Percentiles rank a stretch among this genome's conserved stretches.
These are phyloP conservation scores for Serilophus lunatus DNA, from an alignment of 2,113 vertebrate genomes.

Conservation along the genomic window DNA sequence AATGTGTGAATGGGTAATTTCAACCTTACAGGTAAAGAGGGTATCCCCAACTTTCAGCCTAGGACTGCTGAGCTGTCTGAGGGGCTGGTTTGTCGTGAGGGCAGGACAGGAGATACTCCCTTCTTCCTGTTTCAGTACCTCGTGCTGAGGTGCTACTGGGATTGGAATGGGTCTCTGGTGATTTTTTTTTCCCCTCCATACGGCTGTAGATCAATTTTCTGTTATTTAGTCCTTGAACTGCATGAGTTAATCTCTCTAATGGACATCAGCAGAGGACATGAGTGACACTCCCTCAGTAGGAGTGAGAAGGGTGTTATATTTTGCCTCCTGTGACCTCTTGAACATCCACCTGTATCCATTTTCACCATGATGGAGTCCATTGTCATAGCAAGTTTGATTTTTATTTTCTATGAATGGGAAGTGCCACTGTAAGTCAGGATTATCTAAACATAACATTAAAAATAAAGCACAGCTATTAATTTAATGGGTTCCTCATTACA, in stretches of 20 bases:
- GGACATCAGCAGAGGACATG: background rate
- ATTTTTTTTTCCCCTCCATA: too few relatives aligned
- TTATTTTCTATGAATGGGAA: conserved; percentile 33
- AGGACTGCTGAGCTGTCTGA: rapidly evolving
- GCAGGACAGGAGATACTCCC: background rate
- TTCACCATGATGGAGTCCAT: background rate
- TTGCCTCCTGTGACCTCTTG: background rate
- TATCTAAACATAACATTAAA: conserved; percentile 71
- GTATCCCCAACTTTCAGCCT: background rate
- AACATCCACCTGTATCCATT: background rate
- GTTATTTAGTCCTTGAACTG: background rate
- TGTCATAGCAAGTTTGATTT: background rate
- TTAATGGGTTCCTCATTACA: conserved; percentile 67
- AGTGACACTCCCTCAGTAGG: background rate
- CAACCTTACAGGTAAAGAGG: background rate
- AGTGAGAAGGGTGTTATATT: background rate
- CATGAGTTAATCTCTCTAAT: background rate
- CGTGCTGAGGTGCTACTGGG: background rate
- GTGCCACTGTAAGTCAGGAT: conserved; percentile 52
- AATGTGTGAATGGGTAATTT: background rate
- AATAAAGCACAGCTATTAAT: conserved; percentile 70
- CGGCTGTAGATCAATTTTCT: background rate
- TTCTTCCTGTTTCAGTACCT: background rate
- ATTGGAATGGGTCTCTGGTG: background rate
- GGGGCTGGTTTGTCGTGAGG: background rate